A percentile compares a stretch with the other conserved stretches of the same genome.
Conservation (phyloP, 2,888 invertebrate species). For the Eristalis tenax region DNA sequence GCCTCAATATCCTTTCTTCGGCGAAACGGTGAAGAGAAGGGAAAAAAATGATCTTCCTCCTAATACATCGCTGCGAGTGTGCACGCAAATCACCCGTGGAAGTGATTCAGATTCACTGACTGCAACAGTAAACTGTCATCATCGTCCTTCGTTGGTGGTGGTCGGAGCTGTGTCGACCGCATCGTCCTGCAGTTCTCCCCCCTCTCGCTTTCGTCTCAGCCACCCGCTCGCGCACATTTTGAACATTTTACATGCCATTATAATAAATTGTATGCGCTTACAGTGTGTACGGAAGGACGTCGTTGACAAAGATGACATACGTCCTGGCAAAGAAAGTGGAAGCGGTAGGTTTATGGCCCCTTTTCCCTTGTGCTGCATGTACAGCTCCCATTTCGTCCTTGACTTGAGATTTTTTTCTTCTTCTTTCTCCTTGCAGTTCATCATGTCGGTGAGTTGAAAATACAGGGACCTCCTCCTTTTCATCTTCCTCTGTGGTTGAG, state of each 20-base stretch:
- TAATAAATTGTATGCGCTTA: conserved; percentile 61
- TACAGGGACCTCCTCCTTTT: background rate
- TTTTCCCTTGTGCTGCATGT: background rate
- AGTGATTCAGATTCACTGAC: conserved; percentile 27
- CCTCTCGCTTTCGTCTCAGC: background rate
- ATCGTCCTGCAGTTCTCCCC: background rate
- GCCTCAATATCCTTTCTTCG: background rate
- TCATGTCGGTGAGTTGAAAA: background rate
- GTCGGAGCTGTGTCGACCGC: conserved; percentile 20
- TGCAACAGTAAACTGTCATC: conserved; percentile 57
- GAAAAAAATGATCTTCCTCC: conserved; percentile 36
- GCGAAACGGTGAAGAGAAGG: background rate
- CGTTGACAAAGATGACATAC: conserved; percentile 43
- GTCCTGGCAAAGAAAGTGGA: conserved; percentile 8
- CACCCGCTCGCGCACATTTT: conserved; percentile 18
- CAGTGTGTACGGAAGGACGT: conserved; percentile 58
- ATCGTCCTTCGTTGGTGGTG: conserved; percentile 32
- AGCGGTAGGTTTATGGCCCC: background rate
- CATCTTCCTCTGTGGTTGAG: background rate
- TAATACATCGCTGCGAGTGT: conserved; percentile 49
- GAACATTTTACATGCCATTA: conserved; percentile 68
- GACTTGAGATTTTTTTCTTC: background rate
- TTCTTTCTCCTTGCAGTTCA: background rate
- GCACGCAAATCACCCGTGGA: conserved; percentile 48
- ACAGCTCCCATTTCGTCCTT: conserved; percentile 1